Conservation (phyloP, 2,113 vertebrate genomes). For the Cynoglossus semilaevis region DNA sequence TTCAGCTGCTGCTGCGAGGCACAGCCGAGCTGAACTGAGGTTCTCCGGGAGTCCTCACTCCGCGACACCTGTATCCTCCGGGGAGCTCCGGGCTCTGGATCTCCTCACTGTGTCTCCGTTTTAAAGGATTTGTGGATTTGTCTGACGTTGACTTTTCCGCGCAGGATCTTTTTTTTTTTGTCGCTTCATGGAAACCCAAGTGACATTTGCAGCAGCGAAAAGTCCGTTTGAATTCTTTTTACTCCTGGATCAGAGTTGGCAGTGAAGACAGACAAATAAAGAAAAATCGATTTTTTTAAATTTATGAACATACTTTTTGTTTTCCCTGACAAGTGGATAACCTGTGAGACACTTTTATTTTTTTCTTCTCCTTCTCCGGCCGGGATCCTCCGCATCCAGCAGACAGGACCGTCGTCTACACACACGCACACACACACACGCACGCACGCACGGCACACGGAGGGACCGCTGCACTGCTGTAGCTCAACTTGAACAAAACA, state of each 20-base stretch:
- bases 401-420: conserved; percentile 54
- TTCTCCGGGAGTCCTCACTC: conserved; percentile 65
- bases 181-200: conserved; percentile 54
- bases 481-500: conserved; percentile 56
- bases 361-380: conserved; percentile 15
- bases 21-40: conserved; percentile 70
- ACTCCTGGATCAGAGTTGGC: conserved; percentile 41
- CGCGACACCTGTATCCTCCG: conserved; percentile 72
- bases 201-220: conserved; percentile 63
- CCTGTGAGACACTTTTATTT: conserved; percentile 65
- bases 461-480: conserved; percentile 49
- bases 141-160: conserved; percentile 20
- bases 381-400: conserved; percentile 52
- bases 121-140: conserved; percentile 43
- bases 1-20: conserved; percentile 54
- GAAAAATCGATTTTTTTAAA: conserved; percentile 1
- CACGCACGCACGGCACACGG: conserved; percentile 42
- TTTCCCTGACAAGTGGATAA: conserved; percentile 66
- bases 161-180: conserved; percentile 48
- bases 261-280: conserved; percentile 37
- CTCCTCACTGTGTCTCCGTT: conserved; percentile 10
- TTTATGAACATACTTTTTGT: conserved; percentile 20
- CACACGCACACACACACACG: conserved; percentile 27
- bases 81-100: conserved; percentile 18
- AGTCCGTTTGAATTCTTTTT: conserved; percentile 41